Base-by-base conservation (phyloP, 2,113 vertebrate species). In the Lagenorhynchus albirostris region DNA sequence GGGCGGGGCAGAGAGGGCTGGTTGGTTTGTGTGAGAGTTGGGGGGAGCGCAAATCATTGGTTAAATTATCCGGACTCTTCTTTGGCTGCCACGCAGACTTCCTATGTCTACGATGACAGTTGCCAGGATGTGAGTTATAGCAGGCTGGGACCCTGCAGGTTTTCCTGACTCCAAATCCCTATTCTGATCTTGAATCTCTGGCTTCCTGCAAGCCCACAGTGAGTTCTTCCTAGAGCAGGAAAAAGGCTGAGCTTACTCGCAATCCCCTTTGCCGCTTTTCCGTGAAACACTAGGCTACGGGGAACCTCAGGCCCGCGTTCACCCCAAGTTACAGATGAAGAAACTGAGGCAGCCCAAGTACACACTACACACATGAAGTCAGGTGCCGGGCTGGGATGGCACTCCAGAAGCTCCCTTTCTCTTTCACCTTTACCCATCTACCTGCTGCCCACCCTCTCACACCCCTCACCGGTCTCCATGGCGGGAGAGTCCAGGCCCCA, bases 61-160 rank as follows among this genome's bases (percentile, higher is more conserved):
- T 38, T 91, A 53, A 17, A 15, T 50, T 73, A 50, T 23, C 53
- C 36, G 73, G 77, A 10, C 44, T 80, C 58, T 94, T 65, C 50
- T 83, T 53, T 83, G 92, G 68, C 68, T 60, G 44, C 58, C 36
- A 2, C 13, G 38, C 71, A 92, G n/a, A 58, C 71, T 60, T 94
- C 90, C 96, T 76, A 47, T 93, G 73, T 89, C 89, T 23, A 20
- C 18, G 50, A 79, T 87, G 92, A 79, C 83, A 96, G 79, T 25
- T 2, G 38, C 47, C 60, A 62, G 82, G 10, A 3, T 8, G 0
- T 81, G 77, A 85, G 93, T 84, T 79, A 31, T 62, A 70, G 33
- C 0, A 2, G 68, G 50, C 38, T 68, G 68, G 73, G 62, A 47
- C n/a, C 55, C 53, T 87, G 41, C 4, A 68, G 77, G 36, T 50